Evolutionary conservation across 2,113 vertebrate genomes (phyloP), one percentile per base, ranked within the genome.

Genomic region (Polypterus bichir): DNA sequence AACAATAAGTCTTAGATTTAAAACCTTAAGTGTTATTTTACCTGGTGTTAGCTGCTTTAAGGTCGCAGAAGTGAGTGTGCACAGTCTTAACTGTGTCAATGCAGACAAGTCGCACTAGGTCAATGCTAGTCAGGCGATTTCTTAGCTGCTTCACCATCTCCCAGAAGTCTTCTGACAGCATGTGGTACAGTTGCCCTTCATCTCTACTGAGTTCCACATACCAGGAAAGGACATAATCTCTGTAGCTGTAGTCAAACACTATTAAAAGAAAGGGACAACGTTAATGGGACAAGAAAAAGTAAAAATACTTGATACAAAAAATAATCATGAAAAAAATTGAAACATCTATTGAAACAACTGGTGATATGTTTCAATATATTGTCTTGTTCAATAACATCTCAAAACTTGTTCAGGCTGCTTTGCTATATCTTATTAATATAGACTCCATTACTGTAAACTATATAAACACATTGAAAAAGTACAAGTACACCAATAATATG

Each of bases 211-310:
- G 79, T 3, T 83, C 86, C 57, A 82, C 76, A 64, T 98, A 99
- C 96, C 96, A 99, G 60, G 92, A 92, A 69, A 95, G 82, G 70
- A 99, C 81, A 66, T 97, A 99, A 81, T 99, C 94, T 82, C 94
- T 85, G 60, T 96, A 98, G 74, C 88, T 88, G 72, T 90, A 92
- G 87, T 99, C 96, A 65, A 98, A 99, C 75, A 99, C 96, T 99
- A 67, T 44, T 66, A 62, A 65, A 54, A 56, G 62, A 70, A 70
- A 75, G 27, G 27, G 27, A 27, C 27, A 27, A 27, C 27, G 1
- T 27, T 27, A 27, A 27, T 27, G 27, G 2, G 27, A 27, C 27
- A 27, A 27, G 27, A 2, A 27, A 27, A 27, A 27, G 27, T 27
- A 27, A 27, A 27, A 27, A 27, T 27, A 27, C 27, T 27, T 27